Evolutionary conservation across 2,113 vertebrate genomes (phyloP).

Genomic region (Eulacestoma nigropectus): DNA sequence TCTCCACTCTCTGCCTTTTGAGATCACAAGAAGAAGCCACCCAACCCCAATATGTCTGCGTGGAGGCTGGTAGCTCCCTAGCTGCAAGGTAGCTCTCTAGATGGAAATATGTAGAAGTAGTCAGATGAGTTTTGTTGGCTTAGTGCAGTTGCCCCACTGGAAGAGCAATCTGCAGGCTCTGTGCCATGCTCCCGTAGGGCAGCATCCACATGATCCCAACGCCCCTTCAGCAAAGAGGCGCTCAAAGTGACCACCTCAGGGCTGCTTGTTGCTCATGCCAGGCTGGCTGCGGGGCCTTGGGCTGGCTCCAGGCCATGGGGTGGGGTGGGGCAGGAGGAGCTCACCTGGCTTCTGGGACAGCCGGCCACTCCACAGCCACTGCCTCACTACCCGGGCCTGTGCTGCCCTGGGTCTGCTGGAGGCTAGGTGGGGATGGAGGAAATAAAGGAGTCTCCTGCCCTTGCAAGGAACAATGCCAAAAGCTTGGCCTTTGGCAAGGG

Average conservation of each 20-base stretch:
- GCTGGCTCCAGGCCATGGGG: neutral
- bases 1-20: neutral
- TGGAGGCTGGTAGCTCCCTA: neutral
- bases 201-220: neutral
- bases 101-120: neutral
- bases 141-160: slow-evolving; percentile 25
- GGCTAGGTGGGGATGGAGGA: neutral
- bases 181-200: neutral
- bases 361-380: neutral
- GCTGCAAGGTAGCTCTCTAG: neutral
- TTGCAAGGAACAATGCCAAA: neutral
- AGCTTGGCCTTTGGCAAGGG: neutral
- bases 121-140: neutral
- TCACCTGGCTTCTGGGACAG: accelerated
- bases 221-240: neutral
- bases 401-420: neutral
- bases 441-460: neutral
- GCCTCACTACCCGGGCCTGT: accelerated
- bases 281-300: accelerated
- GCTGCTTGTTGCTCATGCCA: accelerated
- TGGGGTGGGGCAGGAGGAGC: neutral
- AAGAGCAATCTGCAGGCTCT: neutral
- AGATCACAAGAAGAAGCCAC: neutral
- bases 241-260: neutral
- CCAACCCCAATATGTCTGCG: neutral